Conservation (phyloP, 2,888 invertebrate genomes). For the Dione vanillae region DNA sequence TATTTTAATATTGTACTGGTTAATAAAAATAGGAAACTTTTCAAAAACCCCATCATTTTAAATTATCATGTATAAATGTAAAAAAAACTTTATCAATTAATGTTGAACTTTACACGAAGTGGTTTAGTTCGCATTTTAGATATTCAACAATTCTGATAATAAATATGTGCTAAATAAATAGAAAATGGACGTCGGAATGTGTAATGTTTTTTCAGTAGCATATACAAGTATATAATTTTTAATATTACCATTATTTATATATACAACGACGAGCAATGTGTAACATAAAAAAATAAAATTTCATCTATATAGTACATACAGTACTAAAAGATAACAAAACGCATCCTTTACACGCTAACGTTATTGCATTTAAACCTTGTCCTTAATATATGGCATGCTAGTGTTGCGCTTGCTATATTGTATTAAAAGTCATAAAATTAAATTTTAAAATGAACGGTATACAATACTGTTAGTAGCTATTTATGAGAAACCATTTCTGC, state of each 20-base stretch:
- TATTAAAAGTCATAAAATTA: neutral
- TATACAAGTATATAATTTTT: no score
- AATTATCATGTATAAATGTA: no score
- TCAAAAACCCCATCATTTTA: no score
- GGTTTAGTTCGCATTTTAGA: no score
- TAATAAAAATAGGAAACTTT: no score
- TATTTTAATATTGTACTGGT: no score
- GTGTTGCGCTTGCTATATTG: neutral
- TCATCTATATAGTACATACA: constrained; percentile 18
- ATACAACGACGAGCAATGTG: constrained; percentile 27
- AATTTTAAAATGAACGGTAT: neutral
- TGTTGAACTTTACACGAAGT: no score
- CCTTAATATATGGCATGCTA: constrained; percentile 41
- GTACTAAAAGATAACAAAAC: constrained; percentile 32
- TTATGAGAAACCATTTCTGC: neutral
- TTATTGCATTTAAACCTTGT: constrained; percentile 43
- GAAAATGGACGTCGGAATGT: no score
- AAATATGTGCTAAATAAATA: no score
- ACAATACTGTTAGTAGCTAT: neutral
- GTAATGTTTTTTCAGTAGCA: no score
- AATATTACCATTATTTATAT: constrained; percentile 4
- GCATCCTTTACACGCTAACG: constrained; percentile 44
- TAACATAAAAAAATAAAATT: constrained; percentile 30
- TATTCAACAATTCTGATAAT: no score
- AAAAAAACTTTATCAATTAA: no score